Conservation (phyloP, 2,888 invertebrate species). For the Harmothoe impar region DNA sequence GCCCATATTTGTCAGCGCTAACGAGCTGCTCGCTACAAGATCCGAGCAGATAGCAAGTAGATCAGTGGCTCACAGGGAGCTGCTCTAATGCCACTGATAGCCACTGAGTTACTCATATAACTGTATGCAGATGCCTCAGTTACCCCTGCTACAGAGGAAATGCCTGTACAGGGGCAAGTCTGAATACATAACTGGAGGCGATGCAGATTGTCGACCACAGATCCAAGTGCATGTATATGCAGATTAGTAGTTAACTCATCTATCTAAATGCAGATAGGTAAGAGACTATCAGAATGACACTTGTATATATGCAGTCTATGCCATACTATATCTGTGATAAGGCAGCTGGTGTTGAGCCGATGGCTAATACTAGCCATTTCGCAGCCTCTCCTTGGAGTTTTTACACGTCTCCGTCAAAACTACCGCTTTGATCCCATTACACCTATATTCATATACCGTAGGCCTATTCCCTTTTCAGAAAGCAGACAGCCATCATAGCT, state of each 20-base stretch:
- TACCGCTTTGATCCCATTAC: too few relatives aligned
- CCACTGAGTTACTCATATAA: constrained; percentile 23
- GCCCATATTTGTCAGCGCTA: constrained; percentile 24
- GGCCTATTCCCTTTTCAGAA: too few relatives aligned
- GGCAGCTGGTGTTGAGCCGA: too few relatives aligned
- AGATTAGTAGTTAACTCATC: neutral
- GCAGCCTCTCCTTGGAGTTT: too few relatives aligned
- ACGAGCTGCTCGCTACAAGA: constrained; percentile 22
- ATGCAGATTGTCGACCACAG: neutral
- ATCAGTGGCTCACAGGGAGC: constrained; percentile 19
- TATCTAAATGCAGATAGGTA: constrained; percentile 23
- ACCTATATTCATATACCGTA: too few relatives aligned
- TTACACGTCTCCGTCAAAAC: too few relatives aligned
- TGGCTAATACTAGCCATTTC: too few relatives aligned
- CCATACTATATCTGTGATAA: too few relatives aligned
- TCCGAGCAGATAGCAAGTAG: constrained; percentile 3
- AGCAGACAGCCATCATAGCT: too few relatives aligned
- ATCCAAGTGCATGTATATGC: neutral
- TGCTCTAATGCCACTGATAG: constrained; percentile 22
- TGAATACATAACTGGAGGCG: neutral
- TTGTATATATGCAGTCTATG: too few relatives aligned
- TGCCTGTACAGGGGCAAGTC: neutral
- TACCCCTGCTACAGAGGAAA: neutral
- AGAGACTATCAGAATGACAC: neutral
- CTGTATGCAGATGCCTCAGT: constrained; percentile 3